phyloP scores from a whole-genome alignment of 2,888 invertebrate species.

The Aelia acuminata region DNA sequence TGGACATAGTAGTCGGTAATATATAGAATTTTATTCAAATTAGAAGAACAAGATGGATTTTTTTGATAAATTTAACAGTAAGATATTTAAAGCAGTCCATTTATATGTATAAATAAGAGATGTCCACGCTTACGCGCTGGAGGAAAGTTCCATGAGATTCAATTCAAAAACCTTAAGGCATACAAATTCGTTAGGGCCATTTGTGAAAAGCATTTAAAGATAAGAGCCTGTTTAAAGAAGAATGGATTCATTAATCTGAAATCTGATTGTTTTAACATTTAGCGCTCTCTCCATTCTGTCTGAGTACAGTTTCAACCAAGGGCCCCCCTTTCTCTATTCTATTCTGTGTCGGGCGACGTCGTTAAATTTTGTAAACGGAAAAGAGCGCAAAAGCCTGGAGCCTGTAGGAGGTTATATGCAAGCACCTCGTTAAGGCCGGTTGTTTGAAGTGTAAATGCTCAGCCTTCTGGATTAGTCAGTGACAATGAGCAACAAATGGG shows the following conservation, averaged over 20 bases:
- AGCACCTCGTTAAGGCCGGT: constrained; percentile 41
- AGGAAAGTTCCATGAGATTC: background rate
- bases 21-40: too few relatives aligned
- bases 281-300: constrained; percentile 37
- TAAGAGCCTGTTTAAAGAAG: background rate
- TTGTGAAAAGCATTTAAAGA: constrained; percentile 17
- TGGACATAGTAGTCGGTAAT: too few relatives aligned
- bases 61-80: too few relatives aligned
- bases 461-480: constrained; percentile 51
- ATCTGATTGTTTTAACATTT: constrained; percentile 45
- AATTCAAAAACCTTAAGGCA: background rate
- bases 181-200: background rate
- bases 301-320: background rate
- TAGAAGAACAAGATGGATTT: too few relatives aligned
- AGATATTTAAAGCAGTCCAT: too few relatives aligned
- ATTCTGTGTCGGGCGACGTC: constrained; percentile 38
- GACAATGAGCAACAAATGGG: constrained; percentile 53
- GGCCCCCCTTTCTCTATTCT: constrained; percentile 9
- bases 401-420: constrained; percentile 35
- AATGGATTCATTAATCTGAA: constrained; percentile 42
- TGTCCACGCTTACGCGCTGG: too few relatives aligned
- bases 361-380: constrained; percentile 48
- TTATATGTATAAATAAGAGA: too few relatives aligned
- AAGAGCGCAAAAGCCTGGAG: constrained; percentile 37
- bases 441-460: constrained; percentile 58